phyloP scores from a whole-genome alignment of 1,140 invertebrate genomes.

The Hormaphis cornu region DNA sequence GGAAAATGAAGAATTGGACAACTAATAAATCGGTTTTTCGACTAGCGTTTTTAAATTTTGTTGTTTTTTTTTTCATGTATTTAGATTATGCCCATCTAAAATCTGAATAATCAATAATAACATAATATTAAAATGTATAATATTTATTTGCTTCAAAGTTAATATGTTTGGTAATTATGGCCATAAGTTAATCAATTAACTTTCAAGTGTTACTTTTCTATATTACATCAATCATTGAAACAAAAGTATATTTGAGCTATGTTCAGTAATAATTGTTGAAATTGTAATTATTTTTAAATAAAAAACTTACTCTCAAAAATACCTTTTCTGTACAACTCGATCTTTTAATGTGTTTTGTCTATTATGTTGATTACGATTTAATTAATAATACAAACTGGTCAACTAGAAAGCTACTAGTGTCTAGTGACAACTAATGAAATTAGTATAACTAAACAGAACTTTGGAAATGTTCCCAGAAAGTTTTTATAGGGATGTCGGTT shows the following conservation, averaged over 20 bases:
- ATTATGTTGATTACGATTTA: too few species aligned
- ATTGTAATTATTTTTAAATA: constrained; percentile 5
- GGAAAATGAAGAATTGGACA: neutral
- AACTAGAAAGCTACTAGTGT: too few species aligned
- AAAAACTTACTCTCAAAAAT: neutral
- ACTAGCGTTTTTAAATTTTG: constrained; percentile 8
- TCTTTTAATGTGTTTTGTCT: too few species aligned
- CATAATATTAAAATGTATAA: too few species aligned
- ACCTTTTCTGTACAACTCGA: too few species aligned
- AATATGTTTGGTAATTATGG: neutral
- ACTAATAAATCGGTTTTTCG: constrained; percentile 18
- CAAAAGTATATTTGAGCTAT: constrained; percentile 7
- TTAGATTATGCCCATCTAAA: neutral
- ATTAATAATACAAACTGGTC: too few species aligned
- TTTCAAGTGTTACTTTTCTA: neutral
- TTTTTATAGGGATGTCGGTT: too few species aligned
- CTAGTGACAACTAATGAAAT: too few species aligned
- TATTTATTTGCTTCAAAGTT: neutral
- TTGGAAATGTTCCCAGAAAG: too few species aligned
- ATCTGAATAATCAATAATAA: neutral
- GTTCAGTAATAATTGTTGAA: constrained; percentile 2
- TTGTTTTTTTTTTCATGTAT: neutral
- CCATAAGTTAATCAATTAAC: neutral
- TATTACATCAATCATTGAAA: neutral
- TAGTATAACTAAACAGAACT: too few species aligned